A percentile compares a stretch with the other conserved stretches of the same genome.
These are phyloP conservation scores for Rhagonycha fulva DNA, from an alignment of 2,888 invertebrate genomes.

Conservation along the genomic window DNA sequence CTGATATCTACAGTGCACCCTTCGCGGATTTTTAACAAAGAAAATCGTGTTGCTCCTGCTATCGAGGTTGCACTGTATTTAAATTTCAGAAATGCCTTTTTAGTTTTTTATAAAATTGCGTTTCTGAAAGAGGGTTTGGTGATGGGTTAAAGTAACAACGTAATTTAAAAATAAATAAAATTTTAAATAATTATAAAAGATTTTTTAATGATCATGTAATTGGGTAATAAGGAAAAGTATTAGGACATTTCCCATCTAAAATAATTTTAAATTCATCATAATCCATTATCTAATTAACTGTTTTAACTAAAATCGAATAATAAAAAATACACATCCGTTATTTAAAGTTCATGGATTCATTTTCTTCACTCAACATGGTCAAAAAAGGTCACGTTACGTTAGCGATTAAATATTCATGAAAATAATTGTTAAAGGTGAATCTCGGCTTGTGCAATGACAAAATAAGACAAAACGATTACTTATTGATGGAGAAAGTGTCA, in stretches of 20 bases:
- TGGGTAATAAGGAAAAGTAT: background rate
- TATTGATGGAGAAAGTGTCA: constrained; percentile 18
- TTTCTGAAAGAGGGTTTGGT: background rate
- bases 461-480: constrained; percentile 2
- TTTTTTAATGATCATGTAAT: background rate
- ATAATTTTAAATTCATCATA: background rate
- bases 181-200: background rate
- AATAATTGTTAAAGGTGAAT: constrained; percentile 13
- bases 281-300: background rate
- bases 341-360: background rate
- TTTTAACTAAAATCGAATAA: background rate
- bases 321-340: background rate
- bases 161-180: background rate
- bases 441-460: constrained; percentile 8
- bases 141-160: background rate
- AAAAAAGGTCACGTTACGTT: background rate
- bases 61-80: background rate
- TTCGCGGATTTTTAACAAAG: background rate
- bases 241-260: background rate
- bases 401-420: background rate
- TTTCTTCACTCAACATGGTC: background rate
- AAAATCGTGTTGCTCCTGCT: background rate
- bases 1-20: background rate
- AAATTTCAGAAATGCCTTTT: background rate
- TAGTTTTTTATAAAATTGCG: background rate